Evolutionary conservation across 2,797 vertebrate species (phyloP).

Genomic region (Calcarius lapponicus): DNA sequence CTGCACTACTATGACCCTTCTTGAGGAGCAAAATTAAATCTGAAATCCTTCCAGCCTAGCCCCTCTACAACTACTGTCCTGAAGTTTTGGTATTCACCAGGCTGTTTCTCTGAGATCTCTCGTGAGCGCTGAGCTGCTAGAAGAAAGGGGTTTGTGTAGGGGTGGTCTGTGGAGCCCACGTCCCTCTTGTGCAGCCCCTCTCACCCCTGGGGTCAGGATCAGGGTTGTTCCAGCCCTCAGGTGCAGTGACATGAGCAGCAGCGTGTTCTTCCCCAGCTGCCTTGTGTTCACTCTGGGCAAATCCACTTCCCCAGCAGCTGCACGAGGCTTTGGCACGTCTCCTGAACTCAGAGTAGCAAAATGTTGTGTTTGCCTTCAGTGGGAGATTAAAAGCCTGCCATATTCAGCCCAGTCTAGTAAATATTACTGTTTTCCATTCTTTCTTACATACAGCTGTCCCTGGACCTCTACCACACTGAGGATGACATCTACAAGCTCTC

Average conservation of each 20-base stretch:
- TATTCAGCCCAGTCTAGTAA: not conserved
- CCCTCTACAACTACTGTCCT: not conserved
- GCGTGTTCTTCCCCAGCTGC: fast-evolving
- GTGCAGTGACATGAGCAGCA: not conserved
- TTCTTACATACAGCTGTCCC: slow-evolving; percentile 84
- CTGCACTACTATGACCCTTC: not conserved
- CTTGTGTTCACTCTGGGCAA: not conserved
- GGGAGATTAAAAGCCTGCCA: not conserved
- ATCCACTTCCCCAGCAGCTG: not conserved
- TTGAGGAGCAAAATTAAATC: not conserved
- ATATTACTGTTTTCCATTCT: not conserved
- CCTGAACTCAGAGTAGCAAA: not conserved
- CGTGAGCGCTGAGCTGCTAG: not conserved
- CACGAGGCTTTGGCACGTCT: fast-evolving
- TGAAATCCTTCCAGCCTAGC: not conserved
- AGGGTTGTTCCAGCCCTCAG: not conserved
- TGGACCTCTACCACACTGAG: slow-evolving; percentile 97
- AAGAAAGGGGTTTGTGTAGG: not conserved
- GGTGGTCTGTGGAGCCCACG: not conserved
- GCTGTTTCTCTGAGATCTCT: not conserved
- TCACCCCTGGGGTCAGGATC: fast-evolving
- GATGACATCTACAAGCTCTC: slow-evolving; percentile 98
- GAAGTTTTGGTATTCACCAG: not conserved
- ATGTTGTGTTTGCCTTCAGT: not conserved
- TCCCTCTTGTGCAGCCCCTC: not conserved